Percentiles rank a stretch among this genome's conserved stretches.
phyloP scores from a whole-genome alignment of 2,888 invertebrate genomes.

The Acronicta aceris region DNA sequence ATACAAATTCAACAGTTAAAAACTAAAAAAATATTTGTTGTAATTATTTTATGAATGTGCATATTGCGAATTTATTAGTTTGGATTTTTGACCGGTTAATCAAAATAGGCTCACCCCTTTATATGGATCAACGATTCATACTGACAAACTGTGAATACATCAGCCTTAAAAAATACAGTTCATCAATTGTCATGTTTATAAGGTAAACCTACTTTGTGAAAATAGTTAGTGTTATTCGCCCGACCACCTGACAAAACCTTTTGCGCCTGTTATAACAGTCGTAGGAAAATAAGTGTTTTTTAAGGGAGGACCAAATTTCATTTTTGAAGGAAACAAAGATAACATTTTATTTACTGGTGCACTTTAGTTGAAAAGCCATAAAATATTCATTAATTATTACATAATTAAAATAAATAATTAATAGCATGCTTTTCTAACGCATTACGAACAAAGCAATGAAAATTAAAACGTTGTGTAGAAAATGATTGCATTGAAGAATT shows the following conservation, averaged over 20 bases:
- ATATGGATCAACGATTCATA: too few species aligned
- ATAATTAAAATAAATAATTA: not conserved
- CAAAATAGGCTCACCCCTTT: too few species aligned
- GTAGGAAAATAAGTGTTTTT: not conserved
- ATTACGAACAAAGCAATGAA: not conserved
- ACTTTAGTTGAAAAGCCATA: too few species aligned
- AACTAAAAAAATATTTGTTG: slow-evolving; percentile 8
- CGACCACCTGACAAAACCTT: slow-evolving; percentile 11
- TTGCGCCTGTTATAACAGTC: too few species aligned
- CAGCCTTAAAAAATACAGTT: too few species aligned
- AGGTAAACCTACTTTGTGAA: not conserved
- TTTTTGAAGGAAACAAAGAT: too few species aligned
- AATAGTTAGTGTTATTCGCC: not conserved
- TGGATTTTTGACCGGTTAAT: too few species aligned
- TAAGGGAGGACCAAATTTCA: not conserved
- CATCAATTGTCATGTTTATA: too few species aligned
- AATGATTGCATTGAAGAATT: slow-evolving; percentile 20
- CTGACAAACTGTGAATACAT: too few species aligned
- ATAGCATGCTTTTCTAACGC: not conserved
- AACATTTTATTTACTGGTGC: not conserved
- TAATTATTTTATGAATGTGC: too few species aligned
- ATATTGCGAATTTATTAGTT: too few species aligned
- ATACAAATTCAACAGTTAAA: slow-evolving; percentile 13
- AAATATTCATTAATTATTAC: too few species aligned
- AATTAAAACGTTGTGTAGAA: slow-evolving; percentile 12